Conservation (phyloP, 2,888 invertebrate genomes). For the Drosophila affinis region DNA sequence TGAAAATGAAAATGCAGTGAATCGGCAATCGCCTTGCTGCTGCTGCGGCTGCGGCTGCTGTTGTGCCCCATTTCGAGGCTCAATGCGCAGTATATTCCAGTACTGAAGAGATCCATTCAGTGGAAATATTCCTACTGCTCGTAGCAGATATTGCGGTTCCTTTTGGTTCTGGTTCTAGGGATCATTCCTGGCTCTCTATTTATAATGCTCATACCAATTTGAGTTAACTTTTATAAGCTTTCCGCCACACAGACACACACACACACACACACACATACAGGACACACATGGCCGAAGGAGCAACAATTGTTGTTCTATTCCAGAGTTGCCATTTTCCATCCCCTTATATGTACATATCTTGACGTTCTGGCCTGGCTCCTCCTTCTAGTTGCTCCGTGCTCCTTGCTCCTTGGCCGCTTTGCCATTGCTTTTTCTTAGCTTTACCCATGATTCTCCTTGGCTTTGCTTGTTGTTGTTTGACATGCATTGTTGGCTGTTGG, state of each 20-base stretch:
- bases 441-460: slow-evolving; percentile 16
- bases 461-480: slow-evolving; percentile 39
- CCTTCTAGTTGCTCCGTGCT: slow-evolving; percentile 35
- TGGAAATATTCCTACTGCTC: neutral
- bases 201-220: slow-evolving; percentile 78
- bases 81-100: no score
- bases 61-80: no score
- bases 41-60: no score
- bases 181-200: slow-evolving; percentile 74
- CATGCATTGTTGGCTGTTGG: slow-evolving; percentile 52
- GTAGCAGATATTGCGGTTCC: neutral
- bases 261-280: slow-evolving; percentile 21
- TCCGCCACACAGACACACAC: neutral
- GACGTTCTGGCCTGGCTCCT: slow-evolving; percentile 15
- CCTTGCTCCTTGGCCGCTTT: slow-evolving; percentile 31
- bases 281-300: slow-evolving; percentile 21
- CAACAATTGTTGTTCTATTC: slow-evolving; percentile 25
- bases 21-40: no score
- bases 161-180: slow-evolving; percentile 23
- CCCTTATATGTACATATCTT: neutral
- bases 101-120: no score
- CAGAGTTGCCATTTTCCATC: slow-evolving; percentile 15
- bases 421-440: slow-evolving; percentile 12
- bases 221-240: slow-evolving; percentile 69
- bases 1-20: no score